Percentiles rank a stretch among this genome's conserved stretches.
Evolutionary conservation across 2,113 vertebrate genomes (phyloP).

Genomic region (Microcebus ravelobensis): DNA sequence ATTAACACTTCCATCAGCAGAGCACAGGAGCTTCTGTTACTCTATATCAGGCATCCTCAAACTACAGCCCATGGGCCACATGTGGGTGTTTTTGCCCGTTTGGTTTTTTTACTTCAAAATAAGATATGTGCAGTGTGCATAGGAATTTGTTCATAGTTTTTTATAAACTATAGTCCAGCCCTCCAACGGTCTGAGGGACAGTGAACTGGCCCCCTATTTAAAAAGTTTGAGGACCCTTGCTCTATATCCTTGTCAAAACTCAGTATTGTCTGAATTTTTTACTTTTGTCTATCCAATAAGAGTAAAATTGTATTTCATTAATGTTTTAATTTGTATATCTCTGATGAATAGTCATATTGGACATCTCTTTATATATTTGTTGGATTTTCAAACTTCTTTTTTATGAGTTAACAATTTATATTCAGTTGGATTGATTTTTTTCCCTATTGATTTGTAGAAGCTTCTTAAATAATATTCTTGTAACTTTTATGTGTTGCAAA

Average conservation of each 20-base stretch:
- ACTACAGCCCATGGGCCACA: too few species aligned
- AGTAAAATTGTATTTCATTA: background rate
- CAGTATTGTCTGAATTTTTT: background rate
- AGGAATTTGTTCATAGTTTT: too few species aligned
- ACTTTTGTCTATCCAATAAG: background rate
- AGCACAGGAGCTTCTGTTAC: background rate
- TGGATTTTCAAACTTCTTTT: constrained; percentile 18
- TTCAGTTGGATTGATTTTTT: background rate
- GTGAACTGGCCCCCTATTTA: too few species aligned
- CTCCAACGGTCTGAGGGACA: too few species aligned
- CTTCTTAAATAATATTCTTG: constrained; percentile 24
- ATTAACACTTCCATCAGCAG: background rate
- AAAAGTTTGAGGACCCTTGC: too few species aligned
- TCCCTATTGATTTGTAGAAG: background rate
- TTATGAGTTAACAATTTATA: constrained; percentile 19
- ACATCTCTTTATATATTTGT: background rate
- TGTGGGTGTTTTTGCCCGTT: too few species aligned
- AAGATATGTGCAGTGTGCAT: too few species aligned
- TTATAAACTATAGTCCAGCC: too few species aligned
- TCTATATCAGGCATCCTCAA: background rate
- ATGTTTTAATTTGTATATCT: constrained; percentile 39
- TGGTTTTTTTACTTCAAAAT: too few species aligned
- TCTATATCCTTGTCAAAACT: background rate
- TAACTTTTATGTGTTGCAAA: constrained; percentile 44
- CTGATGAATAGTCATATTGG: background rate